Percentiles rank a stretch among this genome's conserved stretches.
These are phyloP conservation scores for Rhadinocentrus ornatus DNA, from an alignment of 2,797 vertebrate genomes.

Conservation along the genomic window DNA sequence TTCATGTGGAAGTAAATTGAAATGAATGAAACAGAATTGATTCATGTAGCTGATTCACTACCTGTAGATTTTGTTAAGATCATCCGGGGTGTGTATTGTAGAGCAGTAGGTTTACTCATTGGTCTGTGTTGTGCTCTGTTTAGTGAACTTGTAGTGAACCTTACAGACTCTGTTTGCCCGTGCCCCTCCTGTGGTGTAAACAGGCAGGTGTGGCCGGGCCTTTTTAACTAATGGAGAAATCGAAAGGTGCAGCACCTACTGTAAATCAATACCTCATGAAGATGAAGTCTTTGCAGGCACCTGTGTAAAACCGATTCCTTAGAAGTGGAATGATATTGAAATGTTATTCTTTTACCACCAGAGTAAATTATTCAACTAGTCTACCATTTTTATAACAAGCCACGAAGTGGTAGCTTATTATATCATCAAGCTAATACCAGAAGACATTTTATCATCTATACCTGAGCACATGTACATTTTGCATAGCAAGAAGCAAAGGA, in stretches of 20 bases:
- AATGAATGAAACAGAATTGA: not conserved
- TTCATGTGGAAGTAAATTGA: not conserved
- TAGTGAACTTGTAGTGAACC: conserved; percentile 51
- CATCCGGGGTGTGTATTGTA: not conserved
- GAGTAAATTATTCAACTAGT: conserved; percentile 30
- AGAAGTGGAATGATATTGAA: conserved; percentile 44
- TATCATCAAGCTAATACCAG: conserved; percentile 46
- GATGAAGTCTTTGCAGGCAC: conserved; percentile 64
- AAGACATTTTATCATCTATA: conserved; percentile 45
- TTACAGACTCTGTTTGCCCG: conserved; percentile 53
- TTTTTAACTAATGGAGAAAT: conserved; percentile 80
- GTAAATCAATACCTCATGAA: conserved; percentile 77
- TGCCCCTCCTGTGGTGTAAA: conserved; percentile 68
- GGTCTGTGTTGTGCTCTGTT: conserved; percentile 25
- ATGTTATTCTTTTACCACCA: conserved; percentile 11
- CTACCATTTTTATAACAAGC: conserved; percentile 34
- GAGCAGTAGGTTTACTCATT: conserved; percentile 4
- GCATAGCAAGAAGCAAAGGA: conserved; percentile 48
- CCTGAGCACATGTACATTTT: conserved; percentile 37
- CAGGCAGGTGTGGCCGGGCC: conserved; percentile 69
- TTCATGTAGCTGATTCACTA: not conserved
- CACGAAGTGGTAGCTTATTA: conserved; percentile 35
- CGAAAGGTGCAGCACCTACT: conserved; percentile 78
- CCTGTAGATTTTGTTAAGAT: conserved; percentile 9
- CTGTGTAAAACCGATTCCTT: conserved; percentile 50